Base-by-base conservation (phyloP, 2,113 vertebrate genomes). In the Neogale vison region DNA sequence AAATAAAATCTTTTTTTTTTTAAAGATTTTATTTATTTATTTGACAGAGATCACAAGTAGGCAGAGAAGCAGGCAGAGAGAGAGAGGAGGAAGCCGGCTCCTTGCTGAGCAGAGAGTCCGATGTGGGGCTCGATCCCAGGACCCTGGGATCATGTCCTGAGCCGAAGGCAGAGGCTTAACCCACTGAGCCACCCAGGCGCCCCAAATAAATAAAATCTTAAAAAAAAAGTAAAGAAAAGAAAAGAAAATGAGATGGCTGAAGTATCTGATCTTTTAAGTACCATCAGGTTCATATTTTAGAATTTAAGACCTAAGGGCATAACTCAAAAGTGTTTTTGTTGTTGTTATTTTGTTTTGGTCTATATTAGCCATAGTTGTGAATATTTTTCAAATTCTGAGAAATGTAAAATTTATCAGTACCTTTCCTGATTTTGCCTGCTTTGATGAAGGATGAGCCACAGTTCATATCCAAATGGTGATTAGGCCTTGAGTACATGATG, bases 311-410 rank as follows among this genome's bases (percentile, higher is more conserved):
- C 63, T 61, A 82, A 61, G 55, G n/a, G 2, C 11, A 15, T 77
- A 59, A 76, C 29, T 61, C 13, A 9, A 67, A 83, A 23, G 11
- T 72, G 14, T n/a, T 69, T 69, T 61, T 24, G 23, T 67, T n/a
- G 47, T 50, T 90, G 79, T 52, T 90, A 9, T 29, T 63, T 81
- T 29, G 83, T 80, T 79, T 88, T 52, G 57, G n/a, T 83, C 18
- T 72, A 1, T 20, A 55, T 87, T 93, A 87, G 39, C 61, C 80
- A 39, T 55, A 79, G 18, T 91, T 88, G 50, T 85, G 65, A 87
- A 13, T 77, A 74, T 76, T 97, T 96, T 83, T 86, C 36, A 93
- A 36, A 71, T 87, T 93, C 88, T 69, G 59, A 93, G 80, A 77
- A 63, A 21, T 88, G 31, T 42, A 79, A 71, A 85, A 83, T 80